Evolutionary conservation across 2,888 invertebrate genomes (phyloP).

Genomic region (Callosobruchus maculatus): DNA sequence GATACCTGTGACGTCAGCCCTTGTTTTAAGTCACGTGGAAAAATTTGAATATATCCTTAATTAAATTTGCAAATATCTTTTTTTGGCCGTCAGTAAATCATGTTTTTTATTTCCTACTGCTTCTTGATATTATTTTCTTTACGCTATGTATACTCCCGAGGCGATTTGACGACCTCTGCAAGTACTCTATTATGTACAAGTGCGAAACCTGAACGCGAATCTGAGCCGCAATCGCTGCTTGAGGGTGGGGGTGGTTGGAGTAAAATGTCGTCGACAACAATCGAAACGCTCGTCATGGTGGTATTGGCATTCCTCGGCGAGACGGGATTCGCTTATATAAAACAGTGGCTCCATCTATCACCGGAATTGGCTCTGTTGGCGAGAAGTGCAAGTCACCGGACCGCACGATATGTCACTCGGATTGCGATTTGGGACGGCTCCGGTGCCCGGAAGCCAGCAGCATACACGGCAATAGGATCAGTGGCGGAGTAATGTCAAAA

Average conservation of each 20-base stretch:
- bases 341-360: conserved; percentile 44
- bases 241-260: not conserved
- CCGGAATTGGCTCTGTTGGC: conserved; percentile 37
- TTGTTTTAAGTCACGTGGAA: too few relatives aligned
- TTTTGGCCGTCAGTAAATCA: too few relatives aligned
- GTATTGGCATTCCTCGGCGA: conserved; percentile 47
- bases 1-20: too few relatives aligned
- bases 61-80: too few relatives aligned
- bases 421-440: conserved; percentile 2
- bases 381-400: conserved; percentile 33
- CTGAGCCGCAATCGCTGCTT: not conserved
- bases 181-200: not conserved
- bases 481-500: not conserved
- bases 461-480: not conserved
- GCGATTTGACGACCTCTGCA: too few relatives aligned
- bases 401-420: conserved; percentile 5
- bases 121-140: too few relatives aligned
- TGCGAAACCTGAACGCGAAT: not conserved
- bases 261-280: conserved; percentile 24
- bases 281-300: conserved; percentile 48
- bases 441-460: too few relatives aligned
- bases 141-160: too few relatives aligned
- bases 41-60: too few relatives aligned
- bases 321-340: conserved; percentile 39
- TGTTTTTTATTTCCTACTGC: too few relatives aligned